phyloP scores from a whole-genome alignment of 2,888 invertebrate genomes.

The Platyscelio sp. region DNA sequence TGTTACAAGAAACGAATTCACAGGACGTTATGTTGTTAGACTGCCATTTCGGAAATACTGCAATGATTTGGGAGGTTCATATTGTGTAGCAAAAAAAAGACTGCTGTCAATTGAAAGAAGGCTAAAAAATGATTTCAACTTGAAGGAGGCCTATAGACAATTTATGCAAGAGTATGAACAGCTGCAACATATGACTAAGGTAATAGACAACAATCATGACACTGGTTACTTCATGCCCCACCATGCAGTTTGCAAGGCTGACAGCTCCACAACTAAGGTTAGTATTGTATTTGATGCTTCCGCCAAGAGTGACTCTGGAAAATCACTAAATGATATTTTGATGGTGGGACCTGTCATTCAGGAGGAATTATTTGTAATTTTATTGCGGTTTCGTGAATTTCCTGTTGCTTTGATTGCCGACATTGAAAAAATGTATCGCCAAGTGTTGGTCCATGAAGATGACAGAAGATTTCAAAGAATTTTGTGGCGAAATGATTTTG shows the following conservation, averaged over 20 bases:
- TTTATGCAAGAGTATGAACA: slow-evolving; percentile 42
- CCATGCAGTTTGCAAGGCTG: neutral
- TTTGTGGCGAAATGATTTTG: slow-evolving; percentile 13
- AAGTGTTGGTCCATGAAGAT: slow-evolving; percentile 22
- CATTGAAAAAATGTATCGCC: slow-evolving; percentile 57
- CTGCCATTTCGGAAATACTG: slow-evolving; percentile 8
- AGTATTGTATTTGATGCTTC: slow-evolving; percentile 45
- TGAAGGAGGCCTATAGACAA: slow-evolving; percentile 23
- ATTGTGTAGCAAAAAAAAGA: neutral
- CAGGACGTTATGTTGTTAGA: slow-evolving; percentile 6
- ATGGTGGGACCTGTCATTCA: slow-evolving; percentile 42
- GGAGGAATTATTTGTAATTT: slow-evolving; percentile 13
- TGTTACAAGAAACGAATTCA: neutral
- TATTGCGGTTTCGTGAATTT: slow-evolving; percentile 5
- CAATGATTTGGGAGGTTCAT: neutral
- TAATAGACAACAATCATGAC: neutral
- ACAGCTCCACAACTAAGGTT: slow-evolving; percentile 2
- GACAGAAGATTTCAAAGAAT: slow-evolving; percentile 35
- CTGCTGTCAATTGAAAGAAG: slow-evolving; percentile 22
- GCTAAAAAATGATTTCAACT: neutral
- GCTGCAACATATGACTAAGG: slow-evolving; percentile 33
- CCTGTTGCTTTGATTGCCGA: slow-evolving; percentile 23
- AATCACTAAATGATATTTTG: slow-evolving; percentile 38
- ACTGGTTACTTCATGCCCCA: slow-evolving; percentile 7
- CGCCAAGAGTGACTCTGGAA: slow-evolving; percentile 25